A percentile compares a stretch with the other conserved stretches of the same genome.
Conservation (phyloP, 2,113 vertebrate species). For the Pluvianellus socialis region DNA sequence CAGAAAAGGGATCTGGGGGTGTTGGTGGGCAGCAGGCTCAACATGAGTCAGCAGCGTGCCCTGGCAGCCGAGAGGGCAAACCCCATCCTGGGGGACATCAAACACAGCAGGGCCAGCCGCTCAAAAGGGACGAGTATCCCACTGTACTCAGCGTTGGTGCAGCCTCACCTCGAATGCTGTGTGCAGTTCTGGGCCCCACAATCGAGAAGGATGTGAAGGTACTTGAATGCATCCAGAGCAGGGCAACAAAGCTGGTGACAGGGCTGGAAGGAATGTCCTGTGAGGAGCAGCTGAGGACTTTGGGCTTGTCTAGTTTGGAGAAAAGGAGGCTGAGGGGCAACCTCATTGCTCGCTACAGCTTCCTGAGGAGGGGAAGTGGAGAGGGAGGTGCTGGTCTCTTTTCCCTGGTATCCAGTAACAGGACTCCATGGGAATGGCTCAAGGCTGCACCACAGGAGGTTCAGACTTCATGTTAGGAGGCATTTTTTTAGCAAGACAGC, state of each 20-base stretch:
- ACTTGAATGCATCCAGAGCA: neutral
- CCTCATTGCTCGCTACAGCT: neutral
- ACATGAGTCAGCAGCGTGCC: neutral
- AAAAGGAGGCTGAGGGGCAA: neutral
- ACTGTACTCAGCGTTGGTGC: accelerated
- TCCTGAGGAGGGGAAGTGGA: neutral
- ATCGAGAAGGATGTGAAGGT: neutral
- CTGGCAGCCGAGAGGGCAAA: neutral
- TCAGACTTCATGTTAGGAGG: neutral
- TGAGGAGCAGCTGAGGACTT: neutral
- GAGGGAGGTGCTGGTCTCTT: neutral
- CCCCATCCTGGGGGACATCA: neutral
- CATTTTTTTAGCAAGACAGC: neutral
- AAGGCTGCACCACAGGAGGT: neutral
- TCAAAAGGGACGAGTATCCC: neutral
- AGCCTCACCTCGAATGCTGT: too few relatives aligned
- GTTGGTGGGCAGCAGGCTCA: neutral
- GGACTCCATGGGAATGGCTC: neutral
- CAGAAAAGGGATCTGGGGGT: neutral
- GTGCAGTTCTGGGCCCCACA: neutral
- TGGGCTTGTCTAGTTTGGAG: neutral
- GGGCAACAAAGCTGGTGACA: neutral
- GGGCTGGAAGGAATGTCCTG: neutral
- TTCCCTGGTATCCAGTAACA: neutral
- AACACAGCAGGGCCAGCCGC: accelerated